phyloP scores from a whole-genome alignment of 2,113 vertebrate genomes.

The Halichoeres trimaculatus region DNA sequence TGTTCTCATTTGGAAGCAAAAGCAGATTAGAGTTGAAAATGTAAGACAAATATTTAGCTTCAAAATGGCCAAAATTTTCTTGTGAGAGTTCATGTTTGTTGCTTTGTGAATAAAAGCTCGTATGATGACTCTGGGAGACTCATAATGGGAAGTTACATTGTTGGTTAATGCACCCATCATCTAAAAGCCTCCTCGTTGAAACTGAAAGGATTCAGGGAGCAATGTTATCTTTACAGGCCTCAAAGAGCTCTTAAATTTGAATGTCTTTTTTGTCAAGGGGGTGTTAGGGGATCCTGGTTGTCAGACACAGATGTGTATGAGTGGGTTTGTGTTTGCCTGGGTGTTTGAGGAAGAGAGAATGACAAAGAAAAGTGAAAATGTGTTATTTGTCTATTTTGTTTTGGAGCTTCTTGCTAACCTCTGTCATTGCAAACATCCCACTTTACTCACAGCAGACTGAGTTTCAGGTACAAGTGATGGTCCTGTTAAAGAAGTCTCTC shows the following conservation, averaged over 20 bases:
- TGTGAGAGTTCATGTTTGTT: conserved; percentile 52
- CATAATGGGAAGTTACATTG: conserved; percentile 62
- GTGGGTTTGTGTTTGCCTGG: conserved; percentile 14
- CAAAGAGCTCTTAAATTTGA: conserved; percentile 61
- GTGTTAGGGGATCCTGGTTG: conserved; percentile 53
- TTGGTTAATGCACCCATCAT: conserved; percentile 66
- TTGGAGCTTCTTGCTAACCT: conserved; percentile 20
- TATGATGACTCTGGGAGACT: conserved; percentile 47
- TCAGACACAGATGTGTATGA: conserved; percentile 29
- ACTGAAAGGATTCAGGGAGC: conserved; percentile 58
- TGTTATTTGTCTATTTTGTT: conserved; percentile 35
- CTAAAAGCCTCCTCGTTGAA: conserved; percentile 64
- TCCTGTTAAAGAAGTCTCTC: conserved; percentile 16
- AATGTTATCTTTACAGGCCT: conserved; percentile 64
- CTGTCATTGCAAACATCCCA: conserved; percentile 24
- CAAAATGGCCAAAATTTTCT: conserved; percentile 53
- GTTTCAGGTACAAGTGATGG: conserved; percentile 12
- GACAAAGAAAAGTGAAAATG: conserved; percentile 34
- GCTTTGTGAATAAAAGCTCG: conserved; percentile 58
- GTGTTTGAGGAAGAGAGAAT: conserved; percentile 5
- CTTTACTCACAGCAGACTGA: conserved; percentile 18
- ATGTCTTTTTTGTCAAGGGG: conserved; percentile 48
- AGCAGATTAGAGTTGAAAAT: conserved; percentile 66
- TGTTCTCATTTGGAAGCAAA: conserved; percentile 57
- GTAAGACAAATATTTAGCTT: conserved; percentile 59